phyloP scores from a whole-genome alignment of 2,113 vertebrate genomes.

The Zingel zingel region DNA sequence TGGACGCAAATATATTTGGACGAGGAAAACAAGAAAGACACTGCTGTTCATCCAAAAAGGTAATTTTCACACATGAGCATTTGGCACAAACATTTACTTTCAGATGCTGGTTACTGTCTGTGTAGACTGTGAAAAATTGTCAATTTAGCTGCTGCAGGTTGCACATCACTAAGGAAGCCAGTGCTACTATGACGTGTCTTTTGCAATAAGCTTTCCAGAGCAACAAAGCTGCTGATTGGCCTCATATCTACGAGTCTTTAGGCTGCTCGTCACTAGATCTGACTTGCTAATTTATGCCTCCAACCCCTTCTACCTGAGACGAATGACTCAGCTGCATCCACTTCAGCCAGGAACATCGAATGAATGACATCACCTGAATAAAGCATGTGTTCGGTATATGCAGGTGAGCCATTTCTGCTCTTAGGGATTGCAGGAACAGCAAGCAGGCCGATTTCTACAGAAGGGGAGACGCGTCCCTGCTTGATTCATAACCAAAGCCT shows the following conservation, averaged over 20 bases:
- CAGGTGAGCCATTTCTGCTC: constrained; percentile 67
- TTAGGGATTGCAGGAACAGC: constrained; percentile 32
- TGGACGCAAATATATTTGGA: not conserved
- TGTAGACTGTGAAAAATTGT: not conserved
- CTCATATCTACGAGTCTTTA: not conserved
- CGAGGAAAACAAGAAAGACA: not conserved
- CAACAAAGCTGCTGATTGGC: constrained; percentile 62
- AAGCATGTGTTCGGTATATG: constrained; percentile 50
- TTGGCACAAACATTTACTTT: not conserved
- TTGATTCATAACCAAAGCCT: constrained; percentile 45
- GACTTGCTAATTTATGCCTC: constrained; percentile 47
- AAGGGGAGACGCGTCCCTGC: constrained; percentile 14
- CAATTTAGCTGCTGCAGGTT: not conserved
- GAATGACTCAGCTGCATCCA: constrained; percentile 76
- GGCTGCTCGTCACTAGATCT: constrained; percentile 9
- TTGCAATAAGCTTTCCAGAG: constrained; percentile 11
- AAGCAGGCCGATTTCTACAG: constrained; percentile 29
- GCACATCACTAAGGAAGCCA: not conserved
- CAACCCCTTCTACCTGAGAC: constrained; percentile 41
- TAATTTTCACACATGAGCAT: not conserved
- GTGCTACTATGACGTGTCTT: constrained; percentile 6
- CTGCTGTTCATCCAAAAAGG: not conserved
- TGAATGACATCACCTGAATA: constrained; percentile 73
- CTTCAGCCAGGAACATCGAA: constrained; percentile 60
- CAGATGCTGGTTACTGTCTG: not conserved